These are phyloP conservation scores for Paramisgurnus dabryanus DNA, from an alignment of 2,113 vertebrate species.

Conservation along the genomic window DNA sequence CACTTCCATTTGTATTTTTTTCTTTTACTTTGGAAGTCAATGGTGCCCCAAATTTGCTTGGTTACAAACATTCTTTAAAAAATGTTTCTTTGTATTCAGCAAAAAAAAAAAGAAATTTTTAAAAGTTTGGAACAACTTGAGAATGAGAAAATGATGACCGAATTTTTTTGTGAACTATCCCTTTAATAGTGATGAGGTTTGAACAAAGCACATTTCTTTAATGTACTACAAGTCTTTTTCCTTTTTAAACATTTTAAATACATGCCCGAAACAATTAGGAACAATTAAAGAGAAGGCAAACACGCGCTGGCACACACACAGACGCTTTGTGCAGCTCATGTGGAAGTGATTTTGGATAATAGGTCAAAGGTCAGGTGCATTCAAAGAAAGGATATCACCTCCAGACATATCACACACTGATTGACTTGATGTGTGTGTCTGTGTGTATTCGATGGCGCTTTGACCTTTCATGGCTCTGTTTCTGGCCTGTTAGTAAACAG, in stretches of 20 bases:
- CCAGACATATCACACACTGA: constrained; percentile 75
- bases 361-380: constrained; percentile 71
- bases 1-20: no score
- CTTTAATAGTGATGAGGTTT: background rate
- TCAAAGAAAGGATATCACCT: constrained; percentile 65
- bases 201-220: background rate
- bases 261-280: background rate
- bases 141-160: no score
- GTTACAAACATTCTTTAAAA: no score
- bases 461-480: constrained; percentile 78
- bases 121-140: no score
- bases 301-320: constrained; percentile 29
- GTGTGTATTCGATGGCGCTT: constrained; percentile 77
- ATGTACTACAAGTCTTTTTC: background rate
- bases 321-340: constrained; percentile 5
- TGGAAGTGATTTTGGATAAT: constrained; percentile 50
- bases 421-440: constrained; percentile 5
- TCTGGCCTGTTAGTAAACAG: constrained; percentile 92
- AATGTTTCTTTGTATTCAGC: no score
- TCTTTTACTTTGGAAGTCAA: no score
- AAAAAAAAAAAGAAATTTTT: no score
- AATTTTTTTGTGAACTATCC: no score
- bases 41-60: no score
- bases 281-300: constrained; percentile 14
- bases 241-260: background rate